Percentiles rank a stretch among this genome's conserved stretches.
These are phyloP conservation scores for Macrobrachium rosenbergii DNA, from an alignment of 1,140 invertebrate genomes.

Conservation along the genomic window DNA sequence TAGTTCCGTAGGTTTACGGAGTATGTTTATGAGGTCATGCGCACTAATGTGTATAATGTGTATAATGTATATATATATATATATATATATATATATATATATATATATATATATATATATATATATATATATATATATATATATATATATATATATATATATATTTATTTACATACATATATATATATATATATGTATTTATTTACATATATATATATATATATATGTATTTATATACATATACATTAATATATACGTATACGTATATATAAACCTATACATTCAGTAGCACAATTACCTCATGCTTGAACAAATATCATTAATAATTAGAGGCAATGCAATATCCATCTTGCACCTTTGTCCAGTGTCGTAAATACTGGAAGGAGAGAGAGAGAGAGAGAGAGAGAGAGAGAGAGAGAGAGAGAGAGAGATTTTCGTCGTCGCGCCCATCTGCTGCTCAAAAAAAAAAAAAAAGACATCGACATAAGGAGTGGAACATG, in stretches of 20 bases:
- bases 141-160: neutral
- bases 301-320: no score
- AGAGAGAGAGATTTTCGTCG: no score
- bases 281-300: neutral
- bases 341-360: no score
- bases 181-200: slow-evolving; percentile 17
- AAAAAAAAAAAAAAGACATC: no score
- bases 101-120: slow-evolving; percentile 13
- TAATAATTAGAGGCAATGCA: no score
- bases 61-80: neutral
- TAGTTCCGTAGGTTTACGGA: no score
- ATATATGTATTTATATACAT: neutral
- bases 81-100: slow-evolving; percentile 6
- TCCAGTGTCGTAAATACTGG: no score
- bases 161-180: neutral
- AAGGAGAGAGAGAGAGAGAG: no score
- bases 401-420: no score
- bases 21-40: neutral
- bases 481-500: no score
- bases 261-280: neutral
- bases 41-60: neutral
- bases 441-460: no score
- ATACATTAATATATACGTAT: neutral
- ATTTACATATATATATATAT: slow-evolving; percentile 9
- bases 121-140: neutral